Evolutionary conservation across 2,888 invertebrate species (phyloP).

Genomic region (Deilephila elpenor): DNA sequence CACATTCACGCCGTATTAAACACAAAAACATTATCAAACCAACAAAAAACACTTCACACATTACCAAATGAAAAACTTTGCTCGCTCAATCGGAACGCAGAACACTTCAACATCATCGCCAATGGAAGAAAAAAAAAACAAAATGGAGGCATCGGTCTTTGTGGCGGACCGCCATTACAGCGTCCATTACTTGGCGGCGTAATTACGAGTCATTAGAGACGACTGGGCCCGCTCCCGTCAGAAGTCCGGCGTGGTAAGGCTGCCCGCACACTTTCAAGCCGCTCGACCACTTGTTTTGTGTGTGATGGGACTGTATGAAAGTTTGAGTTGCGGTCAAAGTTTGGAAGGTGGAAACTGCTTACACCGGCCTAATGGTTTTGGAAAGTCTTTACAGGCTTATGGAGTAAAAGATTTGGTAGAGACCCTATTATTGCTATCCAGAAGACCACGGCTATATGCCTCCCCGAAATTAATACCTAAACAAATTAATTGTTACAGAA

Average conservation of each 20-base stretch:
- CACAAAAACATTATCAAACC: slow-evolving; percentile 38
- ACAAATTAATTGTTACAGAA: too few species aligned
- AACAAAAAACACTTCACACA: slow-evolving; percentile 41
- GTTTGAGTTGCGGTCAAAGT: too few species aligned
- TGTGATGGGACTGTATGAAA: too few species aligned
- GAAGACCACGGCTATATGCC: too few species aligned
- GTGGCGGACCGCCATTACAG: slow-evolving; percentile 74
- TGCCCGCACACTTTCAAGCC: not conserved
- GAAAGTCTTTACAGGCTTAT: too few species aligned
- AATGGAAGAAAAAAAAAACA: slow-evolving; percentile 57
- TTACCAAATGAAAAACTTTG: slow-evolving; percentile 50
- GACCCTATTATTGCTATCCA: too few species aligned
- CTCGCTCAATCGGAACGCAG: slow-evolving; percentile 55
- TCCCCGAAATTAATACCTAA: too few species aligned
- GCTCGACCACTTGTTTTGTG: slow-evolving; percentile 12
- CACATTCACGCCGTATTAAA: slow-evolving; percentile 27
- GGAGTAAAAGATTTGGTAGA: too few species aligned
- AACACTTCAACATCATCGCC: slow-evolving; percentile 56
- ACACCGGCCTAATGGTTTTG: too few species aligned
- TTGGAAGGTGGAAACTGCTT: too few species aligned
- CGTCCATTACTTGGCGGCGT: slow-evolving; percentile 74
- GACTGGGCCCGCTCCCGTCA: slow-evolving; percentile 63
- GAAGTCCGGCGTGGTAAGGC: slow-evolving; percentile 48
- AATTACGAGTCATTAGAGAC: slow-evolving; percentile 80
- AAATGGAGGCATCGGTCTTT: slow-evolving; percentile 72